Evolutionary conservation across 1,140 invertebrate genomes (phyloP).

Genomic region (Euura lappo): DNA sequence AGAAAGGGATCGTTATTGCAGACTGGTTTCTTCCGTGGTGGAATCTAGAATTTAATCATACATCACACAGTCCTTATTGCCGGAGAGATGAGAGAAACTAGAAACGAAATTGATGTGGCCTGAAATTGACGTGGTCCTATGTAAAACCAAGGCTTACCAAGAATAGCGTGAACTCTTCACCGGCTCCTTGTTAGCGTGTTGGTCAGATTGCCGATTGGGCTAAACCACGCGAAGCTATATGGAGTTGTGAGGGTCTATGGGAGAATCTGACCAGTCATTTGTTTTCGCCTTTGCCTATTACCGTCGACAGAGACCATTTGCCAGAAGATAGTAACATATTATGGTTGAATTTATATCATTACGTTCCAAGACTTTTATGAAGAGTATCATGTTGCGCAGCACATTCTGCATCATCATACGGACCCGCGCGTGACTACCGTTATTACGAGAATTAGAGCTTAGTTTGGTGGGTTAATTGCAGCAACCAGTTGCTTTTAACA

Average conservation of each 20-base stretch:
- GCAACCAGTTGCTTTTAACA: constrained; percentile 3
- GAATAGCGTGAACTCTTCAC: background rate
- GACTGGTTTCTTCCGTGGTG: no score
- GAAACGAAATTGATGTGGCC: background rate
- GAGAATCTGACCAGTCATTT: constrained; percentile 9
- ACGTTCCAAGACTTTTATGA: background rate
- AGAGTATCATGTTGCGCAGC: background rate
- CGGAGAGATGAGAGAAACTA: background rate
- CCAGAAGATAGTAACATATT: background rate
- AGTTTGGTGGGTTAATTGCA: constrained; percentile 3
- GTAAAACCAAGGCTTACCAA: background rate
- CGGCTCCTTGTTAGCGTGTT: background rate
- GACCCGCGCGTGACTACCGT: background rate
- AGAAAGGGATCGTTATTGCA: no score
- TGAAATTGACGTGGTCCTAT: background rate
- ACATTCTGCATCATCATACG: background rate
- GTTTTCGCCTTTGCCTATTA: constrained; percentile 3
- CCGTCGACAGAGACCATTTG: constrained; percentile 13
- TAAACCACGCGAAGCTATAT: constrained; percentile 3
- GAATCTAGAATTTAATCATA: no score
- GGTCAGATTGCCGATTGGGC: background rate
- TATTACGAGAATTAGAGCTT: background rate
- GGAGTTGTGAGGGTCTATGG: background rate
- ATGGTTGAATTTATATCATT: background rate
- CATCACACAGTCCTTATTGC: no score